Evolutionary conservation across 2,797 vertebrate genomes (phyloP).

Genomic region (Dendrocincla tyrannina): DNA sequence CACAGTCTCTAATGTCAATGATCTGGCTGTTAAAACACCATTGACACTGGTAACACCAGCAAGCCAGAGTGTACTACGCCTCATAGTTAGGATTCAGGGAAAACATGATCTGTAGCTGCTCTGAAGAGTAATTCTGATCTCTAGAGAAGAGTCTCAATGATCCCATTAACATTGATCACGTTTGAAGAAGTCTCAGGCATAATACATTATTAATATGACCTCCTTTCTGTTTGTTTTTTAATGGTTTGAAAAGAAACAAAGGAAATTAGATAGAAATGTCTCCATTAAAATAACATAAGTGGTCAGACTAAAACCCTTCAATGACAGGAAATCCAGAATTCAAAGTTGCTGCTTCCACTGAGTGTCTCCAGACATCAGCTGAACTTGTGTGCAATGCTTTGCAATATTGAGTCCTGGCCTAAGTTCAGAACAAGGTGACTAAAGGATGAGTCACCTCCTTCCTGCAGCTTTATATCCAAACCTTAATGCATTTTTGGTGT

Average conservation of each 20-base stretch:
- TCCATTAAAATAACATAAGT: conserved; percentile 52
- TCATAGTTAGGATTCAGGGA: background rate
- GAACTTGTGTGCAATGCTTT: background rate
- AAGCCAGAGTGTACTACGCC: background rate
- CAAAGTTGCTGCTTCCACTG: background rate
- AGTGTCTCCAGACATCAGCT: conserved; percentile 10
- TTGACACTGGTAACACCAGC: background rate
- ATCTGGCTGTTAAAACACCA: background rate
- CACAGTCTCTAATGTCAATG: background rate
- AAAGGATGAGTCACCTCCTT: conserved; percentile 23
- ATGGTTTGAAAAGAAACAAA: conserved; percentile 53
- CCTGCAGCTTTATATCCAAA: background rate
- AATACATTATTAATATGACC: conserved; percentile 45
- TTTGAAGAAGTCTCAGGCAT: conserved; percentile 42
- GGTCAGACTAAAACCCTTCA: conserved; percentile 18
- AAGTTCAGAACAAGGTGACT: conserved; percentile 27
- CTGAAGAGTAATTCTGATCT: conserved; percentile 17
- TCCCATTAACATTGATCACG: conserved; percentile 53
- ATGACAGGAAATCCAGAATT: conserved; percentile 57
- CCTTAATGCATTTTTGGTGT: conserved; percentile 55
- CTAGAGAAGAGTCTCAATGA: conserved; percentile 38
- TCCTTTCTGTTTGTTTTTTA: conserved; percentile 7
- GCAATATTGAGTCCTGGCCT: background rate
- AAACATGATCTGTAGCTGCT: conserved; percentile 17
- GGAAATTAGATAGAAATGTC: conserved; percentile 48